A percentile compares a stretch with the other conserved stretches of the same genome.
These are phyloP conservation scores for Indri indri DNA, from an alignment of 2,113 vertebrate genomes.

Conservation along the genomic window DNA sequence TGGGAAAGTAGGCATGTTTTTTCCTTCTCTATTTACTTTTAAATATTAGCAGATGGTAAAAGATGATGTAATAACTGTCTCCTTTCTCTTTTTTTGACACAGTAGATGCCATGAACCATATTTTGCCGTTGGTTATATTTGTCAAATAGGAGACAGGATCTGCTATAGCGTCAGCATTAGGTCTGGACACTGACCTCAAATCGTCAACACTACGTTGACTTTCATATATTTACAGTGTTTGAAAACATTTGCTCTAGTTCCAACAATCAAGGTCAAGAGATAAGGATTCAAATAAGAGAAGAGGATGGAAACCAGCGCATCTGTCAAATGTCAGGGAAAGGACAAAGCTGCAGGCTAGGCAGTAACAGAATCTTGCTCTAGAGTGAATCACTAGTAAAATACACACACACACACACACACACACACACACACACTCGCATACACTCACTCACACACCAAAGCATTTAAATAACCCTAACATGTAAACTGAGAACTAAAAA, in stretches of 20 bases:
- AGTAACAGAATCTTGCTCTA: background rate
- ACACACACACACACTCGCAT: background rate
- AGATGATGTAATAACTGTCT: background rate
- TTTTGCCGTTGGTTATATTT: background rate
- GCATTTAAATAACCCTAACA: background rate
- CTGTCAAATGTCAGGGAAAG: background rate
- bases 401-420: background rate
- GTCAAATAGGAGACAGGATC: background rate
- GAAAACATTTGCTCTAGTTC: conserved; percentile 40
- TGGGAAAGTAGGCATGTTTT: background rate
- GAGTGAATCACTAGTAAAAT: background rate
- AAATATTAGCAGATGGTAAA: background rate
- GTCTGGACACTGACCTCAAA: background rate
- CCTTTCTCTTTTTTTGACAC: conserved; percentile 6
- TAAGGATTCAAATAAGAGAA: background rate
- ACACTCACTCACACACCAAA: background rate
- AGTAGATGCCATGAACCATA: background rate
- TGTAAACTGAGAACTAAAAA: background rate
- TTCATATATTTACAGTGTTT: conserved; percentile 30
- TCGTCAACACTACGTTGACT: background rate
- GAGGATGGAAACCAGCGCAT: background rate
- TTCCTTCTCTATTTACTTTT: background rate
- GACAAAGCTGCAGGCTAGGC: background rate
- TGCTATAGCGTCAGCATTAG: background rate
- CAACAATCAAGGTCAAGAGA: conserved; percentile 56